phyloP scores from a whole-genome alignment of 64 coral and sea anemone species.

The Pocillopora verrucosa region DNA sequence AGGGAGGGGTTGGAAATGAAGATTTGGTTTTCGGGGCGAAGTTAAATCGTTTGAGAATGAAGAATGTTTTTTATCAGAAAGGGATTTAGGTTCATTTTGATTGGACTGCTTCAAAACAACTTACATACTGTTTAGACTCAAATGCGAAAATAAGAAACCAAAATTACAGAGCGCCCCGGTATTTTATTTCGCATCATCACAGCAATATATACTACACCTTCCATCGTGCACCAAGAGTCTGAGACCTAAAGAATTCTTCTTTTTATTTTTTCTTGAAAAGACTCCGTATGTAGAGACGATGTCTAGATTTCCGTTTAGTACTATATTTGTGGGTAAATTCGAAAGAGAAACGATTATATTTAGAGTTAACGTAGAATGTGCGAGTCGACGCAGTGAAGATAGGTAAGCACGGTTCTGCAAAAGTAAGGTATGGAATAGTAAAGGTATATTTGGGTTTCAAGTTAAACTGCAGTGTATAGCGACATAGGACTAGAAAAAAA shows the following conservation, averaged over 20 bases:
- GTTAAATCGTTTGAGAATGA: no score
- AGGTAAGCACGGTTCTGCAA: conserved; percentile 30
- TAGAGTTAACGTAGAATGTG: neutral
- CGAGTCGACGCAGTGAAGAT: conserved; percentile 1
- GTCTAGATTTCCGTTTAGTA: no score
- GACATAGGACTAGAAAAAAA: conserved; percentile 30
- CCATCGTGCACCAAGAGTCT: neutral
- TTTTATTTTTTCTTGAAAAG: neutral
- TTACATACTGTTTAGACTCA: no score
- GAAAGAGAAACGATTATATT: conserved; percentile 10
- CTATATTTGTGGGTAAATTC: neutral
- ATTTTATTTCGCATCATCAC: neutral
- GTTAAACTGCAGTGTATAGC: conserved; percentile 36
- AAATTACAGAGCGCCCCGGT: neutral
- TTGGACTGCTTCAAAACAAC: no score
- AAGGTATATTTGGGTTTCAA: conserved; percentile 48
- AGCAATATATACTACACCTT: neutral
- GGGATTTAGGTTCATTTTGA: no score
- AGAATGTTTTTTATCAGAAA: no score
- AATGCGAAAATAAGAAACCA: neutral
- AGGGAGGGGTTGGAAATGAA: no score
- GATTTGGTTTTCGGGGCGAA: no score
- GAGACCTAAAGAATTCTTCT: neutral
- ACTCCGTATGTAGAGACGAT: no score
- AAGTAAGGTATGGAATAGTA: neutral